These are phyloP conservation scores for Pyrgus malvae DNA, from an alignment of 2,888 invertebrate genomes.

Conservation along the genomic window DNA sequence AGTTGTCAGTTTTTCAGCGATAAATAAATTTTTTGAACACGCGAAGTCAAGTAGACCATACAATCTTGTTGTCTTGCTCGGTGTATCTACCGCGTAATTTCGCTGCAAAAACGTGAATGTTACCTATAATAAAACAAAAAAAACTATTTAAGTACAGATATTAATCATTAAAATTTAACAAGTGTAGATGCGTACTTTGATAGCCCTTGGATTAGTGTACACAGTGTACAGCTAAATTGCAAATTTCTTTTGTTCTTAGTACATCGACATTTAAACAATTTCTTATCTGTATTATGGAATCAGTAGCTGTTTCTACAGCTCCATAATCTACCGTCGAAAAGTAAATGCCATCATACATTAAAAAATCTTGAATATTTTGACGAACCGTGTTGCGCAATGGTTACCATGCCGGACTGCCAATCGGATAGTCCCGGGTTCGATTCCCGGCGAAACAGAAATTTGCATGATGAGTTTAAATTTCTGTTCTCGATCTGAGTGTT, in stretches of 20 bases:
- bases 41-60: slow-evolving; percentile 22
- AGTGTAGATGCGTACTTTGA: slow-evolving; percentile 16
- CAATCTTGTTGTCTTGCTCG: slow-evolving; percentile 16
- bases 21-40: slow-evolving; percentile 17
- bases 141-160: slow-evolving; percentile 11
- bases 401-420: too few relatives aligned
- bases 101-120: slow-evolving; percentile 6
- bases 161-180: slow-evolving; percentile 14
- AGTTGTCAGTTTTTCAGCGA: slow-evolving; percentile 11
- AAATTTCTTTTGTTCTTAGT: not conserved
- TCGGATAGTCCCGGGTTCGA: too few relatives aligned
- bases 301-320: too few relatives aligned
- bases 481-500: too few relatives aligned
- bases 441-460: too few relatives aligned
- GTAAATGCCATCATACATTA: too few relatives aligned
- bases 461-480: too few relatives aligned
- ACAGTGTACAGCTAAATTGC: slow-evolving; percentile 13
- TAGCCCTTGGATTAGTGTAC: slow-evolving; percentile 1
- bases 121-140: slow-evolving; percentile 12
- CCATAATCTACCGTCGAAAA: too few relatives aligned
- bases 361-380: too few relatives aligned
- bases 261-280: too few relatives aligned
- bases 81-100: slow-evolving; percentile 9
- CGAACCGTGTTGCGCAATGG: too few relatives aligned
- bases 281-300: too few relatives aligned